phyloP scores from a whole-genome alignment of 2,113 vertebrate genomes.

The Pelodiscus sinensis region DNA sequence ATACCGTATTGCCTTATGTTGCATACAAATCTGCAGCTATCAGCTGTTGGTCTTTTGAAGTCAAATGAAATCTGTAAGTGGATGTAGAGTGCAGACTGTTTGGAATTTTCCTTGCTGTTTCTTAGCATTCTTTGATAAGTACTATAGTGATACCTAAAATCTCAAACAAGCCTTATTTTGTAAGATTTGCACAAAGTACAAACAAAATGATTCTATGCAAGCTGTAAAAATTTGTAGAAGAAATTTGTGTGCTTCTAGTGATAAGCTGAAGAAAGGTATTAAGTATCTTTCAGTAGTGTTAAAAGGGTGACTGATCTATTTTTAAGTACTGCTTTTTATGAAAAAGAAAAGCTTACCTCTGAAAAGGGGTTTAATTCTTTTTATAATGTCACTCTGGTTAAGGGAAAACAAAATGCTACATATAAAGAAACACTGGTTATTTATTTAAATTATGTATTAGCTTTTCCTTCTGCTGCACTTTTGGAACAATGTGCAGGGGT shows the following conservation, averaged over 20 bases:
- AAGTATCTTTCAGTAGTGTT: slow-evolving; percentile 33
- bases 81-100: slow-evolving; percentile 56
- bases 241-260: slow-evolving; percentile 44
- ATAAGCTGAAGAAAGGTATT: slow-evolving; percentile 56
- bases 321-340: slow-evolving; percentile 28
- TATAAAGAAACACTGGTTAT: slow-evolving; percentile 30
- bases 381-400: slow-evolving; percentile 1
- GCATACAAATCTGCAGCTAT: slow-evolving; percentile 21
- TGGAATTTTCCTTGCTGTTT: slow-evolving; percentile 56
- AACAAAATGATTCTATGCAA: slow-evolving; percentile 71
- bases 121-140: slow-evolving; percentile 40
- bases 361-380: slow-evolving; percentile 15
- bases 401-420: slow-evolving; percentile 32
- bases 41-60: slow-evolving; percentile 61
- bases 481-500: slow-evolving; percentile 23
- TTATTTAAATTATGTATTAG: slow-evolving; percentile 51
- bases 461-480: slow-evolving; percentile 63
- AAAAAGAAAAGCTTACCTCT: slow-evolving; percentile 32
- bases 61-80: slow-evolving; percentile 48
- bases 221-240: slow-evolving; percentile 37
- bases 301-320: slow-evolving; percentile 45
- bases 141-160: slow-evolving; percentile 40
- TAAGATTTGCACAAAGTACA: slow-evolving; percentile 76
- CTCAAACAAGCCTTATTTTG: slow-evolving; percentile 72
- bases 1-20: slow-evolving; percentile 70